Conservation (phyloP, 2,797 vertebrate species). For the Lutjanus argentimaculatus region DNA sequence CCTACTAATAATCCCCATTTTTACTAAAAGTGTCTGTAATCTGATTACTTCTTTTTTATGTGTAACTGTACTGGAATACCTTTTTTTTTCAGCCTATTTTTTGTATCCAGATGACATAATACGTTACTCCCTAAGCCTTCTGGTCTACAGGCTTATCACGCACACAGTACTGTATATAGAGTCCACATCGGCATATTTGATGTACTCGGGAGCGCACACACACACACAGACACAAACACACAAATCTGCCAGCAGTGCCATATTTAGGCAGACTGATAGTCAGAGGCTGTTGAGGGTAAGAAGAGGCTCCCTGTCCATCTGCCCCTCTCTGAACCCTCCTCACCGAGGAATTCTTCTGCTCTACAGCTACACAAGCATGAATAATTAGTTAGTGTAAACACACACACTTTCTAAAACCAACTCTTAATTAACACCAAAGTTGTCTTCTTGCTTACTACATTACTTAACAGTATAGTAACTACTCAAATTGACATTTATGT, state of each 20-base stretch:
- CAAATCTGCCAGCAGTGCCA: slow-evolving; percentile 24
- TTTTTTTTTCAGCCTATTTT: too few relatives aligned
- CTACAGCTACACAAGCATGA: slow-evolving; percentile 48
- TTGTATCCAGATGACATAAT: too few relatives aligned
- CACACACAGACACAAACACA: slow-evolving; percentile 15
- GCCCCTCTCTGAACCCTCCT: slow-evolving; percentile 53
- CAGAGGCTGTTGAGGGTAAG: slow-evolving; percentile 47
- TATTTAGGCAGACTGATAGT: slow-evolving; percentile 45
- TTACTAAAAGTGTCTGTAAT: too few relatives aligned
- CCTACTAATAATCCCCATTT: too few relatives aligned
- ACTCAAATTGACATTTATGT: slow-evolving; percentile 1
- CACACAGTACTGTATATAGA: slow-evolving; percentile 13
- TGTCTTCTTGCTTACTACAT: slow-evolving; percentile 4
- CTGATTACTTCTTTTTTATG: too few relatives aligned
- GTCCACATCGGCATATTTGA: slow-evolving; percentile 3
- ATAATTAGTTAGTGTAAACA: slow-evolving; percentile 46
- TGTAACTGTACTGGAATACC: too few relatives aligned
- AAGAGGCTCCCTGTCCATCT: slow-evolving; percentile 68
- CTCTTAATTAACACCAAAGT: slow-evolving; percentile 38
- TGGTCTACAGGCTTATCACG: slow-evolving; percentile 10
- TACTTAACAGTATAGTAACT: slow-evolving; percentile 2
- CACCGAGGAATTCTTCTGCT: slow-evolving; percentile 48
- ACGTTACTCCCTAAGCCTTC: too few relatives aligned
- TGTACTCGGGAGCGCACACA: not conserved
- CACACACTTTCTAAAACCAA: slow-evolving; percentile 22